Percentiles rank a stretch among this genome's conserved stretches.
Evolutionary conservation across 2,113 vertebrate species (phyloP).

Genomic region (Indri indri): DNA sequence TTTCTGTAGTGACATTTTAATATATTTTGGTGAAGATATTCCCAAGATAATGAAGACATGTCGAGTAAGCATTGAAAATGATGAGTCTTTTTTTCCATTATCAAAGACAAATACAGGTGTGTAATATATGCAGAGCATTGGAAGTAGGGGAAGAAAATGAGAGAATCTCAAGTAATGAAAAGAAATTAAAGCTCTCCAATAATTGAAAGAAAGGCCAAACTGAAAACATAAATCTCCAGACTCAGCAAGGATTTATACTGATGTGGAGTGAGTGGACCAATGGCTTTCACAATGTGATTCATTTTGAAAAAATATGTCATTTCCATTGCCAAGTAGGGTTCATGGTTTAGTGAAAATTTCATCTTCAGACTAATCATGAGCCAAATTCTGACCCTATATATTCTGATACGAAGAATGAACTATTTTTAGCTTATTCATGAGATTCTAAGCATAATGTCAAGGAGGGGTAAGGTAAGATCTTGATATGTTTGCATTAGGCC

Average conservation of each 20-base stretch:
- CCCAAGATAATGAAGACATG: conserved; percentile 75
- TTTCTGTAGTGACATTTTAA: conserved; percentile 78
- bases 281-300: conserved; percentile 79
- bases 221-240: conserved; percentile 78
- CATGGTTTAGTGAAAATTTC: conserved; percentile 81
- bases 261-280: conserved; percentile 77
- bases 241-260: conserved; percentile 75
- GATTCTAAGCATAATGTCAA: conserved; percentile 25
- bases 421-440: conserved; percentile 44
- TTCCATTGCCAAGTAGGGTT: conserved; percentile 77
- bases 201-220: conserved; percentile 71
- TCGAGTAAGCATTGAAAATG: conserved; percentile 49
- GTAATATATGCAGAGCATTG: conserved; percentile 58
- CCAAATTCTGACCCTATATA: conserved; percentile 30
- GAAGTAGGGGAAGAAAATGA: conserved; percentile 68
- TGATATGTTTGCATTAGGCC: neutral
- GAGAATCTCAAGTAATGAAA: conserved; percentile 65
- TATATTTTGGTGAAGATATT: conserved; percentile 75
- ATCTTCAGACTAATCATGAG: conserved; percentile 55
- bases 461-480: neutral
- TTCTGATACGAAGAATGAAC: conserved; percentile 24
- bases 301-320: conserved; percentile 80
- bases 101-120: conserved; percentile 67
- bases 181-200: conserved; percentile 72
- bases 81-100: conserved; percentile 65